phyloP scores from a whole-genome alignment of 2,797 vertebrate genomes.

The Loriculus beryllinus region DNA sequence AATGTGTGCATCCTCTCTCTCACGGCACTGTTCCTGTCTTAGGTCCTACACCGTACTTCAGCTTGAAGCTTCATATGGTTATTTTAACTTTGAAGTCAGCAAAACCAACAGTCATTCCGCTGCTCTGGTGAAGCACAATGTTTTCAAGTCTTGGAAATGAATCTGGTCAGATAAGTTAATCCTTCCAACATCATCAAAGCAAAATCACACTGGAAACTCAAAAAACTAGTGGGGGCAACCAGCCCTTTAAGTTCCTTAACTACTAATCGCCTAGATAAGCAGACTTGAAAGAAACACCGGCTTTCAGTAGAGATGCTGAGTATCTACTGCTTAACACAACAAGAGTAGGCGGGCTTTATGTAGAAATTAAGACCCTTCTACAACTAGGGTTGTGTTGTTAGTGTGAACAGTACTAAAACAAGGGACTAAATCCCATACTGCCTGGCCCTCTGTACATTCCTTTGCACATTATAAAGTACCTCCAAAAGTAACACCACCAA shows the following conservation, averaged over 20 bases:
- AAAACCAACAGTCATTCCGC: not conserved
- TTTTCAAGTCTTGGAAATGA: not conserved
- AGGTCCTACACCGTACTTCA: not conserved
- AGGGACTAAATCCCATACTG: fast-evolving
- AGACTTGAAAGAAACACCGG: not conserved
- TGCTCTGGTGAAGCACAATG: not conserved
- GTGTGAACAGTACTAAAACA: not conserved
- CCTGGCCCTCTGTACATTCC: fast-evolving
- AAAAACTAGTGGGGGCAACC: not conserved
- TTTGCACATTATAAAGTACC: not conserved
- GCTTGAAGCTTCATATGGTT: not conserved
- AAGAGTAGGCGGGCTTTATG: not conserved
- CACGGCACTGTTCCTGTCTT: not conserved
- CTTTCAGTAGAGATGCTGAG: not conserved
- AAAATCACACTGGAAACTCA: not conserved
- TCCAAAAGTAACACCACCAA: not conserved
- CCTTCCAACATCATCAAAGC: not conserved
- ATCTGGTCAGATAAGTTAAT: not conserved
- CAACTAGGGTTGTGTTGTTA: fast-evolving
- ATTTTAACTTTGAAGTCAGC: not conserved
- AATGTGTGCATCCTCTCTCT: not conserved
- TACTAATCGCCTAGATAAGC: not conserved
- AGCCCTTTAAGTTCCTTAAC: not conserved
- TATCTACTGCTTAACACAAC: fast-evolving
- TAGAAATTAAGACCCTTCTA: not conserved